Base-by-base conservation (phyloP, 2,113 vertebrate species). In the Calidris pugnax region DNA sequence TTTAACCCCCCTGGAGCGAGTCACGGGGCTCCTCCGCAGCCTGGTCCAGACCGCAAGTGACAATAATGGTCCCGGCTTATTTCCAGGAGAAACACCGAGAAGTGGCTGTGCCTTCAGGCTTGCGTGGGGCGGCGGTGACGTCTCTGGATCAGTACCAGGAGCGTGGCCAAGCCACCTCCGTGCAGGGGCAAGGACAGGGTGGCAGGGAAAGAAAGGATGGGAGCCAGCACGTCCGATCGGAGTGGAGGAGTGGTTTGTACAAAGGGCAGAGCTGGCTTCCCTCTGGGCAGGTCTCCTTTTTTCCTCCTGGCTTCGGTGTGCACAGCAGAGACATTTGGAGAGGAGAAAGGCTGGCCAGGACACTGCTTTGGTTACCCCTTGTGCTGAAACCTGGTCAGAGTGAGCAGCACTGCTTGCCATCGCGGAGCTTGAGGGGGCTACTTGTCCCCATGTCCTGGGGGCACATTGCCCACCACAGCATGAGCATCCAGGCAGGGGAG, bases 191-290 rank as follows among this genome's bases (percentile, higher is more conserved):
- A 75, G 24, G 74, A 27, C 51, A 51, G 53, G 27, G 20, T 19
- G 77, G 18, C 1, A 4, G 33, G 28, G 18, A 33, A 92, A 74
- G 68, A 62, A 81, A 26, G 10, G 47, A 22, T 33, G 51, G 32
- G n/a, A 87, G 39, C 11, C 4, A 3, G 48, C 37, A 12, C 0
- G 1, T 72, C 62, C 0, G 3, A 27, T 32, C 0, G 0, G 41
- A 12, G 14, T 1, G 1, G 69, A 45, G 55, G 50, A 77, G 27
- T 27, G 26, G 14, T 73, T 78, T 47, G 35, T 33, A 10, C 21
- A 14, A 48, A 82, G 11, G n/a, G 51, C 17, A 60, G 33, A 47
- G 17, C 47, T 3, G 2, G 6, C 21, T 86, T 67, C 28, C 6
- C 18, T 47, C 35, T 66, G 51, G 37, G 21, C 32, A 82, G 39